These are phyloP conservation scores for Ciconia maguari DNA, from an alignment of 2,113 vertebrate genomes.

Conservation along the genomic window DNA sequence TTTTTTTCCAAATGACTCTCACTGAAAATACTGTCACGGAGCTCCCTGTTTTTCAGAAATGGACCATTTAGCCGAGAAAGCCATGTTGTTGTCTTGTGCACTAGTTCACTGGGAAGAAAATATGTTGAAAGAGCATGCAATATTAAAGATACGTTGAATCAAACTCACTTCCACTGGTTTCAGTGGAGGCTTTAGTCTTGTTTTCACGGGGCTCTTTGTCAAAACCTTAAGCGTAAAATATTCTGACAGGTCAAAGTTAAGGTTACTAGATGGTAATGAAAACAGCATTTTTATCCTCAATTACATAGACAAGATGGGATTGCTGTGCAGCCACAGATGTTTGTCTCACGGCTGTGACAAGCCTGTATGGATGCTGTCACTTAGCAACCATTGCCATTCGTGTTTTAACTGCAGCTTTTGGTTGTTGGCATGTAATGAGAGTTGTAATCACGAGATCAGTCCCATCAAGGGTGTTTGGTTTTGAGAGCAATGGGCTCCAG, in stretches of 20 bases:
- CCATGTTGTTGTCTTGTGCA: neutral
- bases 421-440: neutral
- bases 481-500: neutral
- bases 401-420: neutral
- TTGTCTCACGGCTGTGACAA: neutral
- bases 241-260: neutral
- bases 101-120: neutral
- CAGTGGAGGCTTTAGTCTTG: neutral
- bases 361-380: conserved; percentile 21
- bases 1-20: neutral
- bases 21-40: neutral
- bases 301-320: neutral
- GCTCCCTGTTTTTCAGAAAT: neutral
- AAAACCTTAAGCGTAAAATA: neutral
- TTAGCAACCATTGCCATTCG: conserved; percentile 42
- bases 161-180: neutral
- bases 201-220: neutral
- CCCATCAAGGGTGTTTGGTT: neutral
- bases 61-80: neutral
- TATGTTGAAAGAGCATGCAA: neutral
- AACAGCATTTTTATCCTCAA: neutral
- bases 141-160: neutral
- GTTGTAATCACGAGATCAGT: neutral
- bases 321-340: neutral
- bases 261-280: neutral